Conservation (phyloP, 2,888 invertebrate genomes). For the Aproaerema taeniolella region DNA sequence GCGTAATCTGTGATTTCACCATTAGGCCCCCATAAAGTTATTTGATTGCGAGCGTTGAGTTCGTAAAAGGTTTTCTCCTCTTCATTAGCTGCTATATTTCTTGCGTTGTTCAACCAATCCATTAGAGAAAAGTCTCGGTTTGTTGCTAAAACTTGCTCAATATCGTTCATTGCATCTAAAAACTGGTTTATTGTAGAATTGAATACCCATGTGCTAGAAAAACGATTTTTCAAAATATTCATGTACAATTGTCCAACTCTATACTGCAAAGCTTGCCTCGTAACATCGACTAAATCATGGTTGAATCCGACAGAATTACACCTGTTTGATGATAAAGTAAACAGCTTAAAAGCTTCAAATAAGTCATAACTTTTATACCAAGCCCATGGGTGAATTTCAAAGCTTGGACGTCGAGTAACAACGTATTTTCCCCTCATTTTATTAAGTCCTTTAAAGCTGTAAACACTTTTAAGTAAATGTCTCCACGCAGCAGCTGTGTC, state of each 20-base stretch:
- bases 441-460: conserved; percentile 80
- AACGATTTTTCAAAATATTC: conserved; percentile 57
- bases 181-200: conserved; percentile 46
- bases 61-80: conserved; percentile 41
- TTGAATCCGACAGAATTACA: conserved; percentile 65
- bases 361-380: conserved; percentile 83
- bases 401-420: conserved; percentile 82
- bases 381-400: conserved; percentile 80
- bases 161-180: conserved; percentile 48
- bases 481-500: conserved; percentile 81
- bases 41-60: conserved; percentile 92
- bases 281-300: conserved; percentile 92
- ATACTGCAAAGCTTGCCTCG: conserved; percentile 89
- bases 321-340: conserved; percentile 37
- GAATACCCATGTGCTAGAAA: conserved; percentile 39
- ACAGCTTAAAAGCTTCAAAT: conserved; percentile 70
- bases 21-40: conserved; percentile 95
- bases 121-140: conserved; percentile 37
- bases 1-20: conserved; percentile 96
- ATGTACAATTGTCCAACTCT: conserved; percentile 82
- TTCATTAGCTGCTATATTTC: conserved; percentile 20
- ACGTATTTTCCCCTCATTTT: conserved; percentile 86
- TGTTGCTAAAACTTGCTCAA: conserved; percentile 37
- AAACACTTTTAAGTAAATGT: conserved; percentile 81
- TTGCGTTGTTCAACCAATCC: conserved; percentile 41